Evolutionary conservation across 1,140 invertebrate species (phyloP).

Genomic region (Brachionus koreanus): DNA sequence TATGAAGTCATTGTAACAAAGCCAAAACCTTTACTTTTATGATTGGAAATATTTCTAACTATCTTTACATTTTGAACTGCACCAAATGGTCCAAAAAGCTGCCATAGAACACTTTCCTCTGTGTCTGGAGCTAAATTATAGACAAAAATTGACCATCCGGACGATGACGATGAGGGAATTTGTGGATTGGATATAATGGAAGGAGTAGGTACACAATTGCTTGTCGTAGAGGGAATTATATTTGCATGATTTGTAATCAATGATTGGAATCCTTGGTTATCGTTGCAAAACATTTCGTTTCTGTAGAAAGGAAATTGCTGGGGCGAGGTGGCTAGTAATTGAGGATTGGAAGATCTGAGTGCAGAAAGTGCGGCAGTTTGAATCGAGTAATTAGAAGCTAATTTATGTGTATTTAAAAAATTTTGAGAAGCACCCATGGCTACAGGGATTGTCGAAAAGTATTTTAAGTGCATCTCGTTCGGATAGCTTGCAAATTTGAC

Average conservation of each 20-base stretch:
- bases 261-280: not conserved
- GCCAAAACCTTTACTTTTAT: slow-evolving; percentile 98
- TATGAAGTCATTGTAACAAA: slow-evolving; percentile 99
- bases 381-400: not conserved
- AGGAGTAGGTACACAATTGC: not conserved
- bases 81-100: slow-evolving; percentile 96
- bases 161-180: not conserved
- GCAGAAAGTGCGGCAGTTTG: not conserved
- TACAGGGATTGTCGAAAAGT: not conserved
- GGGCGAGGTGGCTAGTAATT: not conserved
- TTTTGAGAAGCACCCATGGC: not conserved
- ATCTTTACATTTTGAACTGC: slow-evolving; percentile 94
- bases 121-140: slow-evolving; percentile 97
- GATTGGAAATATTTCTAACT: slow-evolving; percentile 91
- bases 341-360: not conserved
- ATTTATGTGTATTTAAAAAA: not conserved
- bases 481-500: slow-evolving; percentile 96
- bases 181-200: not conserved
- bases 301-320: slow-evolving; percentile 11
- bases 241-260: not conserved
- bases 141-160: slow-evolving; percentile 91
- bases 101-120: slow-evolving; percentile 96
- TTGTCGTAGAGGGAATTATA: not conserved
- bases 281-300: slow-evolving; percentile 15
- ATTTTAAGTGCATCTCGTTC: slow-evolving; percentile 46